These are phyloP conservation scores for Zosterops pallidus DNA, from an alignment of 2,113 vertebrate species.

Conservation along the genomic window DNA sequence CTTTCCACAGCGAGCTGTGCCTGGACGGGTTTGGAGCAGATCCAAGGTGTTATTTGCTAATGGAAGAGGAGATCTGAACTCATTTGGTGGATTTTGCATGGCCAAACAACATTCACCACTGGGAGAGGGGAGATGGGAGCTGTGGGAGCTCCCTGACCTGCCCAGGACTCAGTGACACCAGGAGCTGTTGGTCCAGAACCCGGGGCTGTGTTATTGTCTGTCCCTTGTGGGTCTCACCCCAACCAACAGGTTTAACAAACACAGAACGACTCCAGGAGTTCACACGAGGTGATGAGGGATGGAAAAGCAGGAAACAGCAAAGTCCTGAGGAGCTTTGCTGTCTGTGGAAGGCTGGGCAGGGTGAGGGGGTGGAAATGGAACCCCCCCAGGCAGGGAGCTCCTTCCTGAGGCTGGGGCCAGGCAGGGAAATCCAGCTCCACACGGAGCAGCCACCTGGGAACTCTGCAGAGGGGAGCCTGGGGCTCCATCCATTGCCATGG, in stretches of 20 bases:
- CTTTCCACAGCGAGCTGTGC: background rate
- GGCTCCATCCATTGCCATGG: background rate
- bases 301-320: background rate
- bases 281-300: background rate
- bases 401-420: background rate
- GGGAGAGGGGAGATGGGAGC: background rate
- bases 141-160: background rate
- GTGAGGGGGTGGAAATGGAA: background rate
- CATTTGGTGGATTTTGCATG: background rate
- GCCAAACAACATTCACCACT: background rate
- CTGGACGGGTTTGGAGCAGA: background rate
- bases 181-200: background rate
- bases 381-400: no score
- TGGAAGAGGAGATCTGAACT: background rate
- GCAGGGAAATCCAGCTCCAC: background rate
- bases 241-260: background rate
- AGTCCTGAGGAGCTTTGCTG: background rate
- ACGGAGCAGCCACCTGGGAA: rapidly evolving
- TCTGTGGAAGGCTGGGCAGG: background rate
- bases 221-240: rapidly evolving
- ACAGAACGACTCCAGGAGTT: background rate
- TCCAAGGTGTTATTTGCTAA: background rate
- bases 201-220: background rate
- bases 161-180: rapidly evolving
- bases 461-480: background rate